phyloP scores from a whole-genome alignment of 2,113 vertebrate genomes.

The Lophotis ruficrista region DNA sequence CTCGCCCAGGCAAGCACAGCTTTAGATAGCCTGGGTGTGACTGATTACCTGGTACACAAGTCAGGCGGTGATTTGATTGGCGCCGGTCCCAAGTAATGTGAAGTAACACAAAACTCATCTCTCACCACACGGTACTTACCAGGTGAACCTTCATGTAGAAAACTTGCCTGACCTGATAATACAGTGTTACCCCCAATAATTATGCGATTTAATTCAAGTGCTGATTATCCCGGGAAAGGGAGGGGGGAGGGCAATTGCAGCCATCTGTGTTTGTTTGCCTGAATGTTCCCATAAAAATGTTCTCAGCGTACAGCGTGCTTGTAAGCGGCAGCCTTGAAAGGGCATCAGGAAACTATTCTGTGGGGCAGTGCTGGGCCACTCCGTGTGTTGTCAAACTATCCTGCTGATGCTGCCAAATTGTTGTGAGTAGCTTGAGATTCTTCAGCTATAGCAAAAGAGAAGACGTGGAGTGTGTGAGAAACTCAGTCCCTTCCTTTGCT shows the following conservation, averaged over 20 bases:
- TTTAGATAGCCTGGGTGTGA: constrained; percentile 55
- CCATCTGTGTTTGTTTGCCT: constrained; percentile 39
- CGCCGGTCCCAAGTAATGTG: not conserved
- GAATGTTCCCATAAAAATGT: constrained; percentile 46
- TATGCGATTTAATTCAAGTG: not conserved
- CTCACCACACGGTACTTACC: not conserved
- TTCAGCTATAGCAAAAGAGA: constrained; percentile 42
- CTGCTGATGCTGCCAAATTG: constrained; percentile 6
- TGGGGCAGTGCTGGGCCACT: constrained; percentile 25
- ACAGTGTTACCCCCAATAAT: constrained; percentile 31
- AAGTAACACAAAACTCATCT: constrained; percentile 48
- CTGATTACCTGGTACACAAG: constrained; percentile 47
- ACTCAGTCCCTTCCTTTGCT: constrained; percentile 1
- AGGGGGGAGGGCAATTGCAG: not conserved
- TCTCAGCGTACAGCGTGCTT: not conserved
- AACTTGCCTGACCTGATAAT: constrained; percentile 49
- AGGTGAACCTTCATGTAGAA: constrained; percentile 17
- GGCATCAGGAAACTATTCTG: not conserved
- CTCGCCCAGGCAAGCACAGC: constrained; percentile 39
- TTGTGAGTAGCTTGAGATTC: constrained; percentile 22
- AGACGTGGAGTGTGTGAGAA: not conserved
- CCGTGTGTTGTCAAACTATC: not conserved
- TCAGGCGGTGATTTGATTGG: constrained; percentile 41
- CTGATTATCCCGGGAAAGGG: not conserved
- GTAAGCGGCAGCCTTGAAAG: constrained; percentile 19